A percentile compares a stretch with the other conserved stretches of the same genome.
phyloP scores from a whole-genome alignment of 2,888 invertebrate species.

The Spatulosminthurus flaviceps region DNA sequence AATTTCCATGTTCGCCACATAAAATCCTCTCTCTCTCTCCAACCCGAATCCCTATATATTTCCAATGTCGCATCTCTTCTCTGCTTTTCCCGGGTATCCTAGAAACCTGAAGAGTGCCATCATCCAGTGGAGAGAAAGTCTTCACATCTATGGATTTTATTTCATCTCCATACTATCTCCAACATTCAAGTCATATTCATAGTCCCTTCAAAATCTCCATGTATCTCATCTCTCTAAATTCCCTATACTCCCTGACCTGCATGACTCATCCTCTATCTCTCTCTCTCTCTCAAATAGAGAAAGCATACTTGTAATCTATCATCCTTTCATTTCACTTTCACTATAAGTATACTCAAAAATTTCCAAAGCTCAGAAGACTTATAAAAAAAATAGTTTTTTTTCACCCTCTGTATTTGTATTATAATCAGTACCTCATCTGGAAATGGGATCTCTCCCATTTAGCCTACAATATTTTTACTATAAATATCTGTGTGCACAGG shows the following conservation, averaged over 20 bases:
- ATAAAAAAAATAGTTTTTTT: too few species aligned
- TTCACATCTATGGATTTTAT: too few species aligned
- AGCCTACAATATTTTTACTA: too few species aligned
- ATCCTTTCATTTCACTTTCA: too few species aligned
- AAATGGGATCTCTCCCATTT: too few species aligned
- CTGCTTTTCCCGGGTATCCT: conserved; percentile 14
- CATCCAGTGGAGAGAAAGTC: conserved; percentile 8
- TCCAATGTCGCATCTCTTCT: conserved; percentile 46
- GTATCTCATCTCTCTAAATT: not conserved
- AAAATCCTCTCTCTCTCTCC: not conserved
- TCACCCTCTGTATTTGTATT: too few species aligned
- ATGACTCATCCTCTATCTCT: not conserved
- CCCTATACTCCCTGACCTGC: not conserved
- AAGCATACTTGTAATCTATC: too few species aligned
- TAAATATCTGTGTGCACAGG: too few species aligned
- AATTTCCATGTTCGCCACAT: conserved; percentile 16
- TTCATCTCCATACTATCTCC: not conserved
- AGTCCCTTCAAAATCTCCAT: not conserved
- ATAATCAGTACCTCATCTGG: too few species aligned
- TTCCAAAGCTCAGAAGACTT: too few species aligned
- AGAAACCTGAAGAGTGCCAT: conserved; percentile 8
- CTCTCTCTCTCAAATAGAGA: too few species aligned
- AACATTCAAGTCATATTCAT: not conserved
- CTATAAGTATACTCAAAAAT: too few species aligned
- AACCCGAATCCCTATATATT: not conserved